Percentiles rank a stretch among this genome's conserved stretches.
These are phyloP conservation scores for Diadromus collaris DNA, from an alignment of 2,888 invertebrate species.

Conservation along the genomic window DNA sequence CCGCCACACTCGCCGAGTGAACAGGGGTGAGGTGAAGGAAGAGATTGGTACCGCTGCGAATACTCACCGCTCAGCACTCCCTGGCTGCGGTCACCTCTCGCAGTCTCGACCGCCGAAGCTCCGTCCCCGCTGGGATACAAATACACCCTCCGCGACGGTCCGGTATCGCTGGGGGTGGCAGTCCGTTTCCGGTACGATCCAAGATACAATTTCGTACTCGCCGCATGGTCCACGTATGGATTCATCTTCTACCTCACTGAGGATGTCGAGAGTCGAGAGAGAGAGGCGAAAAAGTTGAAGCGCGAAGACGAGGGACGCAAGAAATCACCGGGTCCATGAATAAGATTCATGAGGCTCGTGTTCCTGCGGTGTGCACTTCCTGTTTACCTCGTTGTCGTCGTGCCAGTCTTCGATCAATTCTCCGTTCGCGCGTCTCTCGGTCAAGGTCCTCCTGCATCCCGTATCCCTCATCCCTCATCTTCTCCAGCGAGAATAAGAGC, in stretches of 20 bases:
- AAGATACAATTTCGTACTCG: constrained; percentile 63
- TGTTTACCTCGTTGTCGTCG: constrained; percentile 46
- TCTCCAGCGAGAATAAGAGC: constrained; percentile 18
- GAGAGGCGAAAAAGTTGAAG: constrained; percentile 33
- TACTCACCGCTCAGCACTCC: constrained; percentile 41
- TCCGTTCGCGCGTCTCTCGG: constrained; percentile 53
- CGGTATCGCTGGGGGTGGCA: constrained; percentile 59
- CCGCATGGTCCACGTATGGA: background rate
- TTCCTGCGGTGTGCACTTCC: constrained; percentile 25
- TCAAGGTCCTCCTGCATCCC: constrained; percentile 57
- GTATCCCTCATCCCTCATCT: constrained; percentile 43
- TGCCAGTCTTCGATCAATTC: constrained; percentile 48
- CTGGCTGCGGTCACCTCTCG: constrained; percentile 51
- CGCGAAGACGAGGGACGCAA: background rate
- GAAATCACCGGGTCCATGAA: constrained; percentile 17
- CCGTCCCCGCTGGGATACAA: constrained; percentile 56
- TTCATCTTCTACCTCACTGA: too few relatives aligned
- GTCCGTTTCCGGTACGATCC: constrained; percentile 46
- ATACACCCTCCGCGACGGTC: constrained; percentile 39
- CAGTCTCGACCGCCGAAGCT: constrained; percentile 52
- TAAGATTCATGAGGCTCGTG: constrained; percentile 41
- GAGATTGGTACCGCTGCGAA: constrained; percentile 42
- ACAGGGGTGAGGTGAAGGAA: too few relatives aligned
- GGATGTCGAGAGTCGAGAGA: constrained; percentile 35
- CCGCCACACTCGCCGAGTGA: constrained; percentile 1